Evolutionary conservation across 64 coral and sea anemone species (phyloP), one percentile per base, ranked within the genome.

Genomic region (Hydrozoanthus tunicans): DNA sequence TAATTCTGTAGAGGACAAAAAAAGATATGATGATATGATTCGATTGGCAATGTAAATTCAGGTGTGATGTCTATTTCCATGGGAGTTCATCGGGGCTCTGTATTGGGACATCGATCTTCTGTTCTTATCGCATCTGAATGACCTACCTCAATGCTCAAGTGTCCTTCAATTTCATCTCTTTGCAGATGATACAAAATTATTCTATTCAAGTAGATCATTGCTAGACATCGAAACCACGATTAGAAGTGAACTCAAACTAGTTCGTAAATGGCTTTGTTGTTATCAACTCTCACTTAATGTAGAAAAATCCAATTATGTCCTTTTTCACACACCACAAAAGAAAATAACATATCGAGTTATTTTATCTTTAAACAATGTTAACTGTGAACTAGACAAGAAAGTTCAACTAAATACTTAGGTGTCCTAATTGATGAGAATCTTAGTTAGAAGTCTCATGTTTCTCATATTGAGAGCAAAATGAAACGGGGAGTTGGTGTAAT

Each of bases 231-330:
- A 89, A 75, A 89, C 17, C 14, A 53, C 64, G 26, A 51, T 89
- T 57, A 76, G 58, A 55, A 75, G 13, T 72, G 85, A 89, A 72
- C 69, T 89, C 13, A 15, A 74, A 73, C 14, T 73, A 14, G 69
- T 89, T n/a, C 68, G 75, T 5, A 89, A 70, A 74, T 89, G 85
- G 85, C 56, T 73, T 59, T 89, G 66, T 58, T 56, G 66, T 58
- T 76, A 89, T 74, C 66, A 72, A 74, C 67, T 89, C 53, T 89
- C 32, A 53, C 53, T 89, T 7, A 89, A 89, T 89, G 55, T 89
- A 56, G 69, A 89, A 74, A 89, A 89, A 74, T 89, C 85, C 51
- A 81, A 89, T 89, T 89, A 57, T 75, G 85, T 89, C 53, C 57
- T 89, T 56, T 76, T 89, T 12, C 85, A 72, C 20, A 9, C 85